A percentile compares a stretch with the other conserved stretches of the same genome.
These are phyloP conservation scores for Pachymerium ferrugineum DNA, from an alignment of 2,888 invertebrate genomes.

Conservation along the genomic window DNA sequence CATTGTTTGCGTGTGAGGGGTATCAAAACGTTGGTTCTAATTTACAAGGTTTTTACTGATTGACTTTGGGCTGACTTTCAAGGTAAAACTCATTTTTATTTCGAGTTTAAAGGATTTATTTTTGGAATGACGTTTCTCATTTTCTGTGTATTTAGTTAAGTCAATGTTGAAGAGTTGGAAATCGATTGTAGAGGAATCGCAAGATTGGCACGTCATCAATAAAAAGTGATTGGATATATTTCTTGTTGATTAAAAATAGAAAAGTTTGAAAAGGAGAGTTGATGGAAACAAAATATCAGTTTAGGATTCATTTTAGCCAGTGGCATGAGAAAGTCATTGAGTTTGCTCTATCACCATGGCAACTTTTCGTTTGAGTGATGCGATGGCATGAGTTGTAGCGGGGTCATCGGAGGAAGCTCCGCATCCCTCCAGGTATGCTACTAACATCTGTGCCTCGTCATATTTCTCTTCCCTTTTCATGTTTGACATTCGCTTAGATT, in stretches of 20 bases:
- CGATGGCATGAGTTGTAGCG: neutral
- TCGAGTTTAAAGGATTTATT: too few relatives aligned
- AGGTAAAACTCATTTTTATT: too few relatives aligned
- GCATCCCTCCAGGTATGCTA: conserved; percentile 1
- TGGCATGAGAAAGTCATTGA: neutral
- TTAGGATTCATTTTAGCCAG: neutral
- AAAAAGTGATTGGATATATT: too few relatives aligned
- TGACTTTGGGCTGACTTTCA: neutral
- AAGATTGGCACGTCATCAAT: too few relatives aligned
- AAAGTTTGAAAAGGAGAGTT: too few relatives aligned
- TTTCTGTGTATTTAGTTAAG: too few relatives aligned
- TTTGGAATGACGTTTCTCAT: too few relatives aligned
- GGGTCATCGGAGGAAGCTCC: neutral
- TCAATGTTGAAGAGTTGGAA: too few relatives aligned
- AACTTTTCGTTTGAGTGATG: neutral
- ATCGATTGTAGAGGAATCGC: too few relatives aligned
- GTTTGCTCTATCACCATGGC: neutral
- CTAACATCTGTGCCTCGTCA: neutral
- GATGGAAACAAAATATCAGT: conserved; percentile 13
- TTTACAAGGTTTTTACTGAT: too few relatives aligned
- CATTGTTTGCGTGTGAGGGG: neutral
- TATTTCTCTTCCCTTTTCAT: neutral
- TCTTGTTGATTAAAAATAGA: too few relatives aligned
- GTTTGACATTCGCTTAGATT: neutral
- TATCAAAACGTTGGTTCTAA: neutral